Base-by-base conservation (phyloP, 2,888 invertebrate species). In the Metacarcinus magister region DNA sequence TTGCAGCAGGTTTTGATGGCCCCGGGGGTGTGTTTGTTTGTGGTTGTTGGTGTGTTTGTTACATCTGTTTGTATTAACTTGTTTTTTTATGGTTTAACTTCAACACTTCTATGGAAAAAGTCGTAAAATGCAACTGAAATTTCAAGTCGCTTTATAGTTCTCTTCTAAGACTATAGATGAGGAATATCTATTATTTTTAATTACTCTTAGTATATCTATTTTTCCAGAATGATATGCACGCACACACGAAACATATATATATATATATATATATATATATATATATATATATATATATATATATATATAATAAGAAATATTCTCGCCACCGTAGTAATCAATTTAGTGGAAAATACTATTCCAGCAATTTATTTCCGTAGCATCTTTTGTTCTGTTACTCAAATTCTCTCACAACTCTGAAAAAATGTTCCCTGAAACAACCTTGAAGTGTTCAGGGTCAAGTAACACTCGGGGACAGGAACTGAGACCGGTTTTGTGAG, bases 381-480 rank as follows among this genome's bases (percentile, higher is more conserved):
- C 39, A 10, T 87, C 87, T 39, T 87, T 87, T 10, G 87, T 87
- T 87, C 32, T n/a, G 87, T 39, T 82, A 4, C 32, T 87, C 16
- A 87, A 2, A 87, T 87, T 87, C 87, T 16, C 39, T 16, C 87
- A 87, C 87, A 75, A 23, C 23, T 8, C 75, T 3, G 87, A 87
- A 23, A 39, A 87, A 87, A 13, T 0, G 39, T 39, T 32, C 32
- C 87, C 87, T 87, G 87, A 87, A 87, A 87, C 7, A 87, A 87
- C 87, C 87, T 87, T 87, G 87, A 75, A 87, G 87, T 87, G 87
- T 87, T 87, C 87, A 87, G 87, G 87, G 87, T 87, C 87, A 87
- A 39, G 39, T 87, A 87, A 87, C 39, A 87, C 87, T 87, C 87
- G 87, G 39, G 87, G 87, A 87, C 87, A 87, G 87, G 87, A 87